Base-by-base conservation (phyloP, 2,113 vertebrate species). In the Xenopus borealis region DNA sequence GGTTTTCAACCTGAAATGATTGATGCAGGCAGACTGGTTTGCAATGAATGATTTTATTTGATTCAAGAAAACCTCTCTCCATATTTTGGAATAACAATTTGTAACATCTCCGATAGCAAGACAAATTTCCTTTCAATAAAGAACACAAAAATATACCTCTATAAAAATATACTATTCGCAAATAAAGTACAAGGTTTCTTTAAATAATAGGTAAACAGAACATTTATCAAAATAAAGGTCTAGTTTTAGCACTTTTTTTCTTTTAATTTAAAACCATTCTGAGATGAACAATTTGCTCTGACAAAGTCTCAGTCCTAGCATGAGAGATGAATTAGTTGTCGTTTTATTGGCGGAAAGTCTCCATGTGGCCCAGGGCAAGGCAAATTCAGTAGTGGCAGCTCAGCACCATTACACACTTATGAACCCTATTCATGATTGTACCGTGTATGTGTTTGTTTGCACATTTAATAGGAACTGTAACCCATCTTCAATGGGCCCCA, bases 131-230 rank as follows among this genome's bases (percentile, higher is more conserved):
- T 76, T 75, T 66, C 69, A 75, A 65, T 72, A 71, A 62, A 44
- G 63, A 66, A 73, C 74, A 77, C 57, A 70, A 77, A 77, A 75
- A 77, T 77, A 77, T 69, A 76, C 62, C 64, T 77, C 66, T 77
- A 77, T 61, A 77, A 77, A 77, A 77, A 77, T 77, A 77, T 69
- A 77, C 74, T 77, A 77, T 77, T 30, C 10, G 73, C 67, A 70
- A 75, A 68, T 75, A 68, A 69, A 52, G 44, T 69, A 70, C 66
- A 64, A 30, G 2, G 40, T 27, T 50, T 33, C 11, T 62, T 40
- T 12, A 75, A 69, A 62, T 30, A 62, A 70, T 64, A 73, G 7
- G 59, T 76, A 76, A 76, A 76, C 59, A 57, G 58, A 68, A 75
- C 53, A 72, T 57, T 66, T 75, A 18, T 19, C 55, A 67, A 75